A percentile compares a stretch with the other conserved stretches of the same genome.
Conservation (phyloP, 2,888 invertebrate species). For the Sussaba pulchella region DNA sequence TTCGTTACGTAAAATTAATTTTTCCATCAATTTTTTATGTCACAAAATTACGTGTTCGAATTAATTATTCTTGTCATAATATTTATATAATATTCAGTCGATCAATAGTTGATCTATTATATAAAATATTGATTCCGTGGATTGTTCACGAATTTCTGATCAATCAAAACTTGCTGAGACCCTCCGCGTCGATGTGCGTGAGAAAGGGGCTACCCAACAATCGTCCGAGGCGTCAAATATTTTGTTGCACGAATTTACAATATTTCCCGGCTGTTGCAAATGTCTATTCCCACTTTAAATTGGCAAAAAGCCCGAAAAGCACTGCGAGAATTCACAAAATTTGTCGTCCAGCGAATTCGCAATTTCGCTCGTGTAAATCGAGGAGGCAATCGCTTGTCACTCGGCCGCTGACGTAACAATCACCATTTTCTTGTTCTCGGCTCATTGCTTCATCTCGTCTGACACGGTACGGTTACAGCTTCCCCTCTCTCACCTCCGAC, state of each 20-base stretch:
- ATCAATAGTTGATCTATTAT: too few species aligned
- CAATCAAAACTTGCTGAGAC: too few species aligned
- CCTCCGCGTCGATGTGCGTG: too few species aligned
- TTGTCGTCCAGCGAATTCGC: constrained; percentile 26
- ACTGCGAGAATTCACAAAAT: constrained; percentile 30
- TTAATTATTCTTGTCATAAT: too few species aligned
- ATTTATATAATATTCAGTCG: too few species aligned
- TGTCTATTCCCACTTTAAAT: constrained; percentile 33
- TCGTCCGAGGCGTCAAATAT: constrained; percentile 55
- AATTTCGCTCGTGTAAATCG: constrained; percentile 23
- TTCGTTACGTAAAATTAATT: too few species aligned
- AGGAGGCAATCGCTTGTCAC: constrained; percentile 54
- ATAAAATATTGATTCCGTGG: too few species aligned
- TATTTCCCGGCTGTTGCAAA: constrained; percentile 24
- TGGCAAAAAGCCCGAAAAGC: constrained; percentile 48
- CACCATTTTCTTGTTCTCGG: constrained; percentile 32
- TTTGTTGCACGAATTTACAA: constrained; percentile 8
- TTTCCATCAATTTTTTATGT: too few species aligned
- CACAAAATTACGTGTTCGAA: too few species aligned
- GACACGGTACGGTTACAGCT: not conserved
- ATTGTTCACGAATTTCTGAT: too few species aligned
- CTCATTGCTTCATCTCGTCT: not conserved
- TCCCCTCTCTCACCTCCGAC: too few species aligned
- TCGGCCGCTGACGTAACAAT: constrained; percentile 52
- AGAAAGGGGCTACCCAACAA: too few species aligned